These are phyloP conservation scores for Hyphantria cunea DNA, from an alignment of 1,140 invertebrate species.

Conservation along the genomic window DNA sequence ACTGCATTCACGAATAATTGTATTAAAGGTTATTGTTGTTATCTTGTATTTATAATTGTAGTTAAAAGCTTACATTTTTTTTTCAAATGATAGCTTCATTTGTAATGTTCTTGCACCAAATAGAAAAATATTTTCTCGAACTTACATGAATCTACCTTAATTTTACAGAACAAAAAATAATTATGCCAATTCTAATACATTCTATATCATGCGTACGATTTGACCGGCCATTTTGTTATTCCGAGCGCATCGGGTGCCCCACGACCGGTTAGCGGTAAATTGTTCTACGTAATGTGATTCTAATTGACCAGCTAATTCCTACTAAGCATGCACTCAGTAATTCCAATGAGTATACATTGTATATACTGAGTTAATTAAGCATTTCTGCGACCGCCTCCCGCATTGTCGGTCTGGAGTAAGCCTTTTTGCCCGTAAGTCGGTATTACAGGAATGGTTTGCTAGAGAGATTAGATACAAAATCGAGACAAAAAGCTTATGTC, in stretches of 20 bases:
- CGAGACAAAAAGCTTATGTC: constrained; percentile 1
- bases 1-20: too few species aligned
- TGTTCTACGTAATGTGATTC: constrained; percentile 76
- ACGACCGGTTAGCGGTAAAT: constrained; percentile 70
- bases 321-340: constrained; percentile 57
- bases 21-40: too few species aligned
- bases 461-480: constrained; percentile 11
- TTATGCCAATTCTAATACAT: constrained; percentile 13
- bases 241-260: constrained; percentile 59
- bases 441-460: constrained; percentile 1
- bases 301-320: constrained; percentile 78
- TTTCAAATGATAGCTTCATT: too few species aligned
- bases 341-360: background rate
- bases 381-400: constrained; percentile 36
- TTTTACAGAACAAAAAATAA: too few species aligned
- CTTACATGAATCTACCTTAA: too few species aligned
- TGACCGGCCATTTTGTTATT: constrained; percentile 64
- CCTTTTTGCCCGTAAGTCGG: constrained; percentile 18
- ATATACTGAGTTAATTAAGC: constrained; percentile 62
- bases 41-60: too few species aligned
- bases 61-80: too few species aligned
- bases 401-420: constrained; percentile 5
- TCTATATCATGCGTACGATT: constrained; percentile 22
- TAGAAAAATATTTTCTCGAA: too few species aligned
- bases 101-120: too few species aligned